These are phyloP conservation scores for Nasonovia ribisnigri DNA, from an alignment of 2,888 invertebrate species.

Conservation along the genomic window DNA sequence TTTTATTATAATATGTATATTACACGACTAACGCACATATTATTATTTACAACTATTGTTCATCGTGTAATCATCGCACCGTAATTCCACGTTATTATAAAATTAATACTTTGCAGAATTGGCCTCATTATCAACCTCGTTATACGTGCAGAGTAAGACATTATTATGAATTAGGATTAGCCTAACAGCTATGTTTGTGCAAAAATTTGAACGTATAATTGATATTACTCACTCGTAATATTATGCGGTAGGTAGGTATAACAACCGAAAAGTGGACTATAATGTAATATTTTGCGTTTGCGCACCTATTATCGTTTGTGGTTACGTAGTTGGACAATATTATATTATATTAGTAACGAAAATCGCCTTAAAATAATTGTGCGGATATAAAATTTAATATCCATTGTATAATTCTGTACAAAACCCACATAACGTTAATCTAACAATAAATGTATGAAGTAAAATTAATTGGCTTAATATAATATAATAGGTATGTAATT, in stretches of 20 bases:
- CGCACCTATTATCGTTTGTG: background rate
- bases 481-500: too few relatives aligned
- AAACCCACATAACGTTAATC: too few relatives aligned
- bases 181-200: background rate
- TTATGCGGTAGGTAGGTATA: background rate
- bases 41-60: background rate
- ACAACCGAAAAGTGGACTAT: background rate
- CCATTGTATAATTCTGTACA: background rate
- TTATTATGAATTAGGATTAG: background rate
- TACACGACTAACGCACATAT: background rate
- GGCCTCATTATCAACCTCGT: background rate
- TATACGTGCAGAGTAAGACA: background rate
- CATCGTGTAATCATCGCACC: background rate
- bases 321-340: background rate
- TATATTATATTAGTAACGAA: background rate
- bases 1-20: background rate
- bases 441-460: too few relatives aligned
- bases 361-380: background rate
- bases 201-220: background rate
- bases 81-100: conserved; percentile 21
- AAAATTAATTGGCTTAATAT: too few relatives aligned
- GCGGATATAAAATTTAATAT: background rate
- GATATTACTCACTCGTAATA: background rate
- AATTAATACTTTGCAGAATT: background rate
- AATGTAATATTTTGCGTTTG: background rate